phyloP scores from a whole-genome alignment of 2,888 invertebrate genomes.

The Rhagonycha lutea region DNA sequence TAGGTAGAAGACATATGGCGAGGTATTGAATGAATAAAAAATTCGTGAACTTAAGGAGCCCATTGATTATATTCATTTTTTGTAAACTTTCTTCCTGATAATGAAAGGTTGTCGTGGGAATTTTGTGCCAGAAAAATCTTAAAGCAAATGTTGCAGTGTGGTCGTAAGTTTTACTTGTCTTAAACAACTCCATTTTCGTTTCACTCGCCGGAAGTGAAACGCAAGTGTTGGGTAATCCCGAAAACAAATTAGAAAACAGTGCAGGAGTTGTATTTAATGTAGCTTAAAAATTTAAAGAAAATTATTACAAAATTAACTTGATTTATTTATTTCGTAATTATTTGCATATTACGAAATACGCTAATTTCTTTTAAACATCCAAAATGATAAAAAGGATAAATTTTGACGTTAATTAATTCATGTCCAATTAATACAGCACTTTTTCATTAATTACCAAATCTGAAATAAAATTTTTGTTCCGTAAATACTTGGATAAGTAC shows the following conservation, averaged over 20 bases:
- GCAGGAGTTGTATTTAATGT: slow-evolving; percentile 1
- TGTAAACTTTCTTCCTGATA: not conserved
- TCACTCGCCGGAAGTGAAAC: slow-evolving; percentile 13
- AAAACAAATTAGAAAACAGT: slow-evolving; percentile 8
- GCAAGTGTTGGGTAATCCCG: slow-evolving; percentile 4
- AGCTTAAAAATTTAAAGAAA: not conserved
- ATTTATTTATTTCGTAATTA: not conserved
- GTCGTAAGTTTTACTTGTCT: not conserved
- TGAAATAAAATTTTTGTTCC: not conserved
- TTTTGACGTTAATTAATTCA: not conserved
- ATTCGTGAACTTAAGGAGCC: not conserved
- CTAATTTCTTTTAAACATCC: not conserved
- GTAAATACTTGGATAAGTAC: too few species aligned
- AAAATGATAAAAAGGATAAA: not conserved
- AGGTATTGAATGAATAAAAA: not conserved
- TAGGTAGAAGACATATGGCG: slow-evolving; percentile 16
- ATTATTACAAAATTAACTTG: not conserved
- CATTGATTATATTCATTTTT: slow-evolving; percentile 3
- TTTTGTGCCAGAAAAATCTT: not conserved
- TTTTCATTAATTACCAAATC: not conserved
- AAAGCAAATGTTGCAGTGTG: slow-evolving; percentile 1
- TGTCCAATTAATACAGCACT: not conserved
- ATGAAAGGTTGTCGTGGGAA: slow-evolving; percentile 9
- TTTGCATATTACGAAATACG: not conserved
- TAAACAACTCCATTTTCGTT: not conserved